Percentiles rank a stretch among this genome's conserved stretches.
Evolutionary conservation across 2,888 invertebrate genomes (phyloP).

Genomic region (Phortica magna): DNA sequence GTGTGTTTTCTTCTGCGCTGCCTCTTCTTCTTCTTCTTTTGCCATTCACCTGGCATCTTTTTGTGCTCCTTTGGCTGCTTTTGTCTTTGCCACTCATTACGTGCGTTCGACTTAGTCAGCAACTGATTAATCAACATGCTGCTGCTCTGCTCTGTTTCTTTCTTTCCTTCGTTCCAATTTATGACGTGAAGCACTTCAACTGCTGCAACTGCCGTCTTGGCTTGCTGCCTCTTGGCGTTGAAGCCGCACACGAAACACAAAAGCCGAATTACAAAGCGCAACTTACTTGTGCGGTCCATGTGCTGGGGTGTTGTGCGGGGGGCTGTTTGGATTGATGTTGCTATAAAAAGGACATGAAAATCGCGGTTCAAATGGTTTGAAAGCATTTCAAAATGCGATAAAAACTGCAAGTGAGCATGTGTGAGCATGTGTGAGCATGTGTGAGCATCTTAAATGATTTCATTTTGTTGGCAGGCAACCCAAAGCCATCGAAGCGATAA

Average conservation of each 20-base stretch:
- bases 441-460: background rate
- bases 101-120: constrained; percentile 54
- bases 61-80: constrained; percentile 17
- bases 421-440: background rate
- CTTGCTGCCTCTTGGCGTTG: no score
- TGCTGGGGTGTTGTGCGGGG: no score
- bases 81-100: background rate
- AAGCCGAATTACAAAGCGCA: no score
- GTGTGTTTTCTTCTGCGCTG: constrained; percentile 20
- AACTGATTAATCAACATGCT: constrained; percentile 17
- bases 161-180: background rate
- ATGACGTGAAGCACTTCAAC: background rate
- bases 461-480: background rate
- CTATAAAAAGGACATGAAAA: no score
- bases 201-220: background rate
- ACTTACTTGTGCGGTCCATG: no score
- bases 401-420: background rate
- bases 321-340: no score
- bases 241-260: no score
- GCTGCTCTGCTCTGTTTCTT: background rate
- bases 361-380: background rate
- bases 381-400: no score
- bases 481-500: background rate
- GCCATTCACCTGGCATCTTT: constrained; percentile 39
- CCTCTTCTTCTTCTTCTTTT: constrained; percentile 21